Conservation (phyloP, 2,113 vertebrate genomes). For the Phrynosoma blainvillii region DNA sequence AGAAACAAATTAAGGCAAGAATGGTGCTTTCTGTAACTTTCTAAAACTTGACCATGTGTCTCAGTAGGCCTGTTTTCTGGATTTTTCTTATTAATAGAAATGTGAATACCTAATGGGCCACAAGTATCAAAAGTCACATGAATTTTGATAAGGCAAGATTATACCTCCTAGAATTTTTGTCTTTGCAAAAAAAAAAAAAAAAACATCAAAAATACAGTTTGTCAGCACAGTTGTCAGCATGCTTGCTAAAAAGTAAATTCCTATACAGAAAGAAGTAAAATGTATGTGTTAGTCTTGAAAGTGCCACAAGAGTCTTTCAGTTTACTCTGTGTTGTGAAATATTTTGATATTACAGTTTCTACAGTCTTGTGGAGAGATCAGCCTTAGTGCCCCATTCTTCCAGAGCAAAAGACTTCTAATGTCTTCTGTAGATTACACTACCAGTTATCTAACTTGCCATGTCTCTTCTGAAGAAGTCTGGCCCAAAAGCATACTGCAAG, state of each 20-base stretch:
- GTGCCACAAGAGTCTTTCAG: neutral
- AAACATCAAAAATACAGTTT: neutral
- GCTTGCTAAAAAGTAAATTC: neutral
- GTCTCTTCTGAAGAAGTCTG: neutral
- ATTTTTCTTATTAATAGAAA: neutral
- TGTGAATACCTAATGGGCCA: neutral
- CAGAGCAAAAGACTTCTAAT: neutral
- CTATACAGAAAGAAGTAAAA: neutral
- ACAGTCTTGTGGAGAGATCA: neutral
- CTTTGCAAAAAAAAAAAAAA: neutral
- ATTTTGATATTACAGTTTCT: neutral
- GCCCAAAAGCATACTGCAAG: neutral
- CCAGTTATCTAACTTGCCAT: neutral
- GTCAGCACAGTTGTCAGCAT: neutral
- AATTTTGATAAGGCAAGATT: neutral
- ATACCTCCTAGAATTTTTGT: neutral
- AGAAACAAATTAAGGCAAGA: rapidly evolving
- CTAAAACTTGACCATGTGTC: neutral
- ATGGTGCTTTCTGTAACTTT: neutral
- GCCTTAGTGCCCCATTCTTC: neutral
- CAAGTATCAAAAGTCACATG: neutral
- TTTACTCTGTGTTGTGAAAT: neutral
- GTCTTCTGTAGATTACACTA: neutral
- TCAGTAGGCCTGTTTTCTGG: neutral
- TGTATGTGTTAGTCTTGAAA: neutral